Conservation (phyloP, 2,113 vertebrate genomes). For the Saccopteryx bilineata region DNA sequence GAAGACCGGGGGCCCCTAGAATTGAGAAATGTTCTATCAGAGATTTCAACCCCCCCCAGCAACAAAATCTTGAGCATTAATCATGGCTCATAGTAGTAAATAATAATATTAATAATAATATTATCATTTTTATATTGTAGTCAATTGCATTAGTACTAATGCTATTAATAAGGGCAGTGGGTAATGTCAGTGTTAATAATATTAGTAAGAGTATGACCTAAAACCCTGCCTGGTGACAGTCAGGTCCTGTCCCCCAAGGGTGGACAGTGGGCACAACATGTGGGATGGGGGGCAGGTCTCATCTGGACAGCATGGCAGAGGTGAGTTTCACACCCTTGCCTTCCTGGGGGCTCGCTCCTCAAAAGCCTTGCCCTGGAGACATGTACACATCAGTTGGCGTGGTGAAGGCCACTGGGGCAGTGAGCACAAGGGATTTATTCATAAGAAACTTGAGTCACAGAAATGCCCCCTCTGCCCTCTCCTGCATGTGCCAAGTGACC, state of each 20-base stretch:
- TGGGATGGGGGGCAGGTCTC: too few species aligned
- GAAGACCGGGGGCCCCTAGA: background rate
- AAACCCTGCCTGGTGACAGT: too few species aligned
- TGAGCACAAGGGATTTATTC: background rate
- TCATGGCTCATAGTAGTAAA: background rate
- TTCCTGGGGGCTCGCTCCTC: too few species aligned
- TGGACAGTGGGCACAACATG: too few species aligned
- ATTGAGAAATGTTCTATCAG: background rate
- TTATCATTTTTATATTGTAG: background rate
- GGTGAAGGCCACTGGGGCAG: background rate
- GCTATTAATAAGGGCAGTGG: background rate
- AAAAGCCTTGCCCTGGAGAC: too few species aligned
- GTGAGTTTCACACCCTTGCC: too few species aligned
- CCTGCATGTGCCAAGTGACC: too few species aligned
- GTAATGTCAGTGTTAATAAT: background rate
- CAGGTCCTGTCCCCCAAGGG: too few species aligned
- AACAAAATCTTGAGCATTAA: background rate
- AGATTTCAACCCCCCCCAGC: background rate
- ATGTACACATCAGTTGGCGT: too few species aligned
- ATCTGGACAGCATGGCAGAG: too few species aligned
- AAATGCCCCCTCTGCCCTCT: background rate
- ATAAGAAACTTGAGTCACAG: background rate
- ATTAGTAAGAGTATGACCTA: background rate
- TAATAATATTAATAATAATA: background rate
- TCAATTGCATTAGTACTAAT: background rate